A percentile compares a stretch with the other conserved stretches of the same genome.
phyloP scores from a whole-genome alignment of 2,113 vertebrate genomes.

The Eolophus roseicapilla region DNA sequence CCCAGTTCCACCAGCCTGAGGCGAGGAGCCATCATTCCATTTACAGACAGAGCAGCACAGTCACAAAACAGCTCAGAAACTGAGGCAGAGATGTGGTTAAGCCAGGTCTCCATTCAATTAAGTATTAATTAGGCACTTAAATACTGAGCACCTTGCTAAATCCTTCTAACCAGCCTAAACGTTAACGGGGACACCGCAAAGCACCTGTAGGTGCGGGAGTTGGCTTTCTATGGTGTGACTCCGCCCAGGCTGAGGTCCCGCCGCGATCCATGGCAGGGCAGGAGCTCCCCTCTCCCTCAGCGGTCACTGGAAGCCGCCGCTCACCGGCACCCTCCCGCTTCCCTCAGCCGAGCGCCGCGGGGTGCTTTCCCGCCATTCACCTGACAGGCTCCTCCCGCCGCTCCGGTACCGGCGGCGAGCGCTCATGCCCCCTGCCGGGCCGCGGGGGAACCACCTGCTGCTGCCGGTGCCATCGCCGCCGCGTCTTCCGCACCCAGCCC shows the following conservation, averaged over 20 bases:
- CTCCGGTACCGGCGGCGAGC: background rate
- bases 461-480: background rate
- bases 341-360: background rate
- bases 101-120: background rate
- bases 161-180: background rate
- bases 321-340: background rate
- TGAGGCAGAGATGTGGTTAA: fast-evolving
- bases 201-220: background rate
- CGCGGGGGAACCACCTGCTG: background rate
- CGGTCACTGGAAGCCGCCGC: background rate
- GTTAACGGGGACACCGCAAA: no score
- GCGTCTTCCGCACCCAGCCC: no score
- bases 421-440: background rate
- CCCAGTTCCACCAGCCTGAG: fast-evolving
- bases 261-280: background rate
- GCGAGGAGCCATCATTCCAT: fast-evolving
- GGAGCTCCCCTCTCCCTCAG: background rate
- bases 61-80: background rate
- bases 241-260: no score
- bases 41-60: fast-evolving
- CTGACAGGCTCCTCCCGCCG: background rate
- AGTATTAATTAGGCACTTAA: background rate
- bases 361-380: background rate
- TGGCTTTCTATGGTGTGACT: fast-evolving
- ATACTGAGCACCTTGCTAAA: background rate